Conservation (phyloP, 2,888 invertebrate species). For the Parnassius mnemosyne region DNA sequence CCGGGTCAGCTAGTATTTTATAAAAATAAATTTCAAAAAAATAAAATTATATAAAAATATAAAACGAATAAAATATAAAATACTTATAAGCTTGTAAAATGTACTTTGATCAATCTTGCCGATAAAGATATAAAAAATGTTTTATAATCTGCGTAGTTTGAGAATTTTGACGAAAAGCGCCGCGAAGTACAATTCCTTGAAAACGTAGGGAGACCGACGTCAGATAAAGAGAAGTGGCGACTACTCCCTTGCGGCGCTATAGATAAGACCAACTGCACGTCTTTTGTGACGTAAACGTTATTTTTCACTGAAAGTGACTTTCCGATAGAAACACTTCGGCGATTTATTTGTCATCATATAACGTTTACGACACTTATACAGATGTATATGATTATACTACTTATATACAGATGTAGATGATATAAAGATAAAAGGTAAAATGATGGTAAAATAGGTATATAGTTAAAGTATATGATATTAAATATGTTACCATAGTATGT, state of each 20-base stretch:
- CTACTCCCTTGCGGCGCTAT: slow-evolving; percentile 26
- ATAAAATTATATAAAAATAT: no score
- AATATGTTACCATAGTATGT: no score
- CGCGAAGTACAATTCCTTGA: slow-evolving; percentile 26
- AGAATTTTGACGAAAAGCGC: slow-evolving; percentile 15
- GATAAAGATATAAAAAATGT: background rate
- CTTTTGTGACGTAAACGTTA: slow-evolving; percentile 25
- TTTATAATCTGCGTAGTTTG: slow-evolving; percentile 9
- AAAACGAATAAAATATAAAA: background rate
- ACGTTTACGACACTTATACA: no score
- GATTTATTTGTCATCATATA: no score
- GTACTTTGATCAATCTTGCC: background rate
- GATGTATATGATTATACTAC: no score
- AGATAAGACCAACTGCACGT: slow-evolving; percentile 28
- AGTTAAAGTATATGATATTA: no score
- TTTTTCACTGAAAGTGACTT: slow-evolving; percentile 23
- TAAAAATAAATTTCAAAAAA: no score
- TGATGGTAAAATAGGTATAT: no score
- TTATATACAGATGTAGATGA: no score
- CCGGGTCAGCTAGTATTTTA: no score
- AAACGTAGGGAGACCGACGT: slow-evolving; percentile 23
- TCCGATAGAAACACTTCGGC: background rate
- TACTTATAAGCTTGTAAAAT: no score
- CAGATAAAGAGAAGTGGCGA: slow-evolving; percentile 34
- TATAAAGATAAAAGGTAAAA: no score